Conservation (phyloP, 2,888 invertebrate genomes). For the Pollenia labialis region DNA sequence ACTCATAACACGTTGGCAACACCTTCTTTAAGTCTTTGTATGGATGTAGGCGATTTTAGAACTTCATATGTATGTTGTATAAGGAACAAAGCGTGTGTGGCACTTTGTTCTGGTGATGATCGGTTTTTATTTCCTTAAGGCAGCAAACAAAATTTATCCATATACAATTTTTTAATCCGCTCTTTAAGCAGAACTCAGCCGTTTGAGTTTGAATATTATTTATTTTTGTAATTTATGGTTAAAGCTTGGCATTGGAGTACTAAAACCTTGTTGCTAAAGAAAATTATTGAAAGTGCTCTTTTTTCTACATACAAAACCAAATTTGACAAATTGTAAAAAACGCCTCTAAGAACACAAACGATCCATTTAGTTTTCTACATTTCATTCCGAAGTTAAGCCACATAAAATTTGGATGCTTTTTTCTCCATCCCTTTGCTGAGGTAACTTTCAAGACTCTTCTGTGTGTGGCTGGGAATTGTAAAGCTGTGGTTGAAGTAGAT, state of each 20-base stretch:
- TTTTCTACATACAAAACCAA: slow-evolving; percentile 33
- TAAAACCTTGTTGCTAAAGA: slow-evolving; percentile 11
- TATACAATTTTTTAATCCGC: slow-evolving; percentile 10
- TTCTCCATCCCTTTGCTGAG: not conserved
- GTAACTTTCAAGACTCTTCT: slow-evolving; percentile 1
- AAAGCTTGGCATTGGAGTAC: slow-evolving; percentile 48
- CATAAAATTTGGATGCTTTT: not conserved
- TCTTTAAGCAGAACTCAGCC: not conserved
- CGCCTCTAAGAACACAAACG: slow-evolving; percentile 76
- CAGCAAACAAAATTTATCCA: slow-evolving; percentile 12
- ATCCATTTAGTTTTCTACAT: slow-evolving; percentile 68
- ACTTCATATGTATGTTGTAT: slow-evolving; percentile 4
- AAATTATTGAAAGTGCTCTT: slow-evolving; percentile 18
- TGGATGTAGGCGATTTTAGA: slow-evolving; percentile 28
- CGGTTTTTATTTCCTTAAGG: slow-evolving; percentile 58
- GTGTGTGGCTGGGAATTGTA: not conserved
- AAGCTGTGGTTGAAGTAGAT: slow-evolving; percentile 23
- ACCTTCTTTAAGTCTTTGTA: slow-evolving; percentile 78
- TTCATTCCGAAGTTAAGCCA: not conserved
- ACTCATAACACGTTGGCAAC: slow-evolving; percentile 83
- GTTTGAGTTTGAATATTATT: slow-evolving; percentile 71
- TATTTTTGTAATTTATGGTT: slow-evolving; percentile 75
- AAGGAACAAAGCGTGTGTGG: slow-evolving; percentile 77
- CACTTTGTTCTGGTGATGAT: slow-evolving; percentile 58
- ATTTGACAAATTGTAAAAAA: slow-evolving; percentile 81